Evolutionary conservation across 2,888 invertebrate species (phyloP).

Genomic region (Noctua janthe): DNA sequence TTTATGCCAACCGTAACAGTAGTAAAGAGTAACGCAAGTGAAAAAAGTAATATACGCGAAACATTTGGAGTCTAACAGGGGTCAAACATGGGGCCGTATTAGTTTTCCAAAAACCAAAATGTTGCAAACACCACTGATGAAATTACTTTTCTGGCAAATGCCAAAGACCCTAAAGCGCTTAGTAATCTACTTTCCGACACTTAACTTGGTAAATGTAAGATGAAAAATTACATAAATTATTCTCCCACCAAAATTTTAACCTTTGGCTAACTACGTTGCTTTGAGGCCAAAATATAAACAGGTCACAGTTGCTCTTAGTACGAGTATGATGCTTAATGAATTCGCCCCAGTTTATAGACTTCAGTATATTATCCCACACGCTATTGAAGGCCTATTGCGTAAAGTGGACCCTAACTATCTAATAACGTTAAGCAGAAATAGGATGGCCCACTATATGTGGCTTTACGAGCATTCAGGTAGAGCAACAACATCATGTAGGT

Average conservation of each 20-base stretch:
- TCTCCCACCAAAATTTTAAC: constrained; percentile 32
- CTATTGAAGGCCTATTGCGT: constrained; percentile 38
- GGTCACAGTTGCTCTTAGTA: constrained; percentile 45
- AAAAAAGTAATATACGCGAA: not conserved
- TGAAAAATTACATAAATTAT: constrained; percentile 23
- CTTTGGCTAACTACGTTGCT: constrained; percentile 20
- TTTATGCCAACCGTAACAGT: too few relatives aligned
- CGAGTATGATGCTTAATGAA: constrained; percentile 51
- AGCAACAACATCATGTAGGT: constrained; percentile 9
- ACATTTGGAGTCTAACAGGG: not conserved
- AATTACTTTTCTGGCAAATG: constrained; percentile 5
- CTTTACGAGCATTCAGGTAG: constrained; percentile 24
- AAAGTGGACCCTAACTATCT: constrained; percentile 52
- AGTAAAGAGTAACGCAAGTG: not conserved
- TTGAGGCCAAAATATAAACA: constrained; percentile 28
- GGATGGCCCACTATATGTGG: constrained; percentile 29
- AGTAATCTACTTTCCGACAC: constrained; percentile 20
- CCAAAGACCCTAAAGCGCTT: constrained; percentile 5
- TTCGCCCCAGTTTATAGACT: constrained; percentile 38
- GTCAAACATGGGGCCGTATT: not conserved
- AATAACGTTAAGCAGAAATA: constrained; percentile 53
- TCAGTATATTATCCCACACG: constrained; percentile 40
- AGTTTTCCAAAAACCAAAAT: not conserved
- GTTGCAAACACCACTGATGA: not conserved
- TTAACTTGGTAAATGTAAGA: constrained; percentile 21